Evolutionary conservation across 2,888 invertebrate species (phyloP).

Genomic region (Hoplodrina ambigua): DNA sequence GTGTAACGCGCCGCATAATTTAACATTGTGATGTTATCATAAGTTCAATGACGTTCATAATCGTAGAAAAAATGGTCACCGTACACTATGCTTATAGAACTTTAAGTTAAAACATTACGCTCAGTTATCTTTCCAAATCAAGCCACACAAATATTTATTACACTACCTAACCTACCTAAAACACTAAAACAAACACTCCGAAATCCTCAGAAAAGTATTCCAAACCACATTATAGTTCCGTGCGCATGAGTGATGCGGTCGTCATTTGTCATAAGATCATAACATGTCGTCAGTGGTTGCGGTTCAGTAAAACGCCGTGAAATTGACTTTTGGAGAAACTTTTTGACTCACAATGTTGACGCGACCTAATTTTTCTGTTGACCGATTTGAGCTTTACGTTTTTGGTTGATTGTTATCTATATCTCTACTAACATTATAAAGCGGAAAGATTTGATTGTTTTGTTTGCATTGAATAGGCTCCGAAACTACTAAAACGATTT

Average conservation of each 20-base stretch:
- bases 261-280: constrained; percentile 76
- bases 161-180: background rate
- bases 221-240: constrained; percentile 23
- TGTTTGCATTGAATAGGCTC: no score
- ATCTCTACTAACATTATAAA: no score
- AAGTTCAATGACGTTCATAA: no score
- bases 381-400: constrained; percentile 8
- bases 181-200: constrained; percentile 26
- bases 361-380: constrained; percentile 59
- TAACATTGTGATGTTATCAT: no score
- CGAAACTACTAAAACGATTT: no score
- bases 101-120: no score
- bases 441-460: no score
- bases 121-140: background rate
- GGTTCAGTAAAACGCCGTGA: constrained; percentile 77
- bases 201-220: constrained; percentile 3
- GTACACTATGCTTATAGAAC: no score
- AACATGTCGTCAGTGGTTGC: constrained; percentile 76
- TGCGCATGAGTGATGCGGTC: constrained; percentile 73
- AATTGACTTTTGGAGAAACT: constrained; percentile 82
- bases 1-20: no score
- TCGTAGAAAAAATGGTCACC: no score
- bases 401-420: background rate
- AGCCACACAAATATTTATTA: background rate
- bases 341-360: constrained; percentile 69